Evolutionary conservation across 2,888 invertebrate species (phyloP).

Genomic region (Vesta saturnalis): DNA sequence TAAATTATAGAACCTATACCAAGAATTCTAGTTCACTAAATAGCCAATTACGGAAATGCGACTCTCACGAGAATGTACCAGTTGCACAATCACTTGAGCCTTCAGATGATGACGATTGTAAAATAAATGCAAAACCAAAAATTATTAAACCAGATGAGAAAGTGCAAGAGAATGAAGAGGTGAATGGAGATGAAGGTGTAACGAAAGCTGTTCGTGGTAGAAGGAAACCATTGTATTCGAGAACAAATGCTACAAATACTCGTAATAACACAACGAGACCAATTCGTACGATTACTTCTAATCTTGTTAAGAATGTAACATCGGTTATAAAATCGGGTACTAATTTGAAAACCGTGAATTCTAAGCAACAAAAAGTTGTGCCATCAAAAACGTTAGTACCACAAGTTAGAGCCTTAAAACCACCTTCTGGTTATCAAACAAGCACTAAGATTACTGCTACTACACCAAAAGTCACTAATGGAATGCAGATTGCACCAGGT

Average conservation of each 20-base stretch:
- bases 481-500: not conserved
- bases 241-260: slow-evolving; percentile 46
- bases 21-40: slow-evolving; percentile 62
- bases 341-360: slow-evolving; percentile 32
- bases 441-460: not conserved
- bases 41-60: not conserved
- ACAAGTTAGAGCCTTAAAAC: slow-evolving; percentile 32
- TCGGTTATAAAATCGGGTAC: slow-evolving; percentile 45
- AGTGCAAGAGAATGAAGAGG: slow-evolving; percentile 38
- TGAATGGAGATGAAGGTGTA: slow-evolving; percentile 28
- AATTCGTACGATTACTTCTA: slow-evolving; percentile 54
- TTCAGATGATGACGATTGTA: not conserved
- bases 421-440: slow-evolving; percentile 32
- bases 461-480: slow-evolving; percentile 9
- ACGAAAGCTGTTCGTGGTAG: slow-evolving; percentile 66
- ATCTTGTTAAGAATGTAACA: slow-evolving; percentile 57
- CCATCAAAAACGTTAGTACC: slow-evolving; percentile 8
- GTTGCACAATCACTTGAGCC: not conserved
- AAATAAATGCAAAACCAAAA: slow-evolving; percentile 64
- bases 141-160: slow-evolving; percentile 69
- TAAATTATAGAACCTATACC: slow-evolving; percentile 70
- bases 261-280: slow-evolving; percentile 48
- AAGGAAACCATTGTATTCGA: slow-evolving; percentile 73
- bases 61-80: too few species aligned
- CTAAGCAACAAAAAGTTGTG: slow-evolving; percentile 23